Percentiles rank a stretch among this genome's conserved stretches.
These are phyloP conservation scores for Protosalanx chinensis DNA, from an alignment of 2,797 vertebrate species.

Conservation along the genomic window DNA sequence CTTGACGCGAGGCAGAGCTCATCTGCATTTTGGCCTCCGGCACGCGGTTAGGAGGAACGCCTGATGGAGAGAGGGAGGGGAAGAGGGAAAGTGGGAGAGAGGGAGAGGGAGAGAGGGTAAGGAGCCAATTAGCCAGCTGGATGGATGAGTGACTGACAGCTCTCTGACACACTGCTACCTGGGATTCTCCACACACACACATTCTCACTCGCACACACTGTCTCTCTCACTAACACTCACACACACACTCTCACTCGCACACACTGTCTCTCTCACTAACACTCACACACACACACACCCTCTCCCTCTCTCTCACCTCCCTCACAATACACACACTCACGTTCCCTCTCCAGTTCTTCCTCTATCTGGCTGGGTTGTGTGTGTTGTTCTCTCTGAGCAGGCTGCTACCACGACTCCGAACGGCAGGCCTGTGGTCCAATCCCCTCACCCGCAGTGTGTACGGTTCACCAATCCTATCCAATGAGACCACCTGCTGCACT, in stretches of 20 bases:
- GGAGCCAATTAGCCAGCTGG: constrained; percentile 99
- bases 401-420: neutral
- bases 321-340: too few relatives aligned
- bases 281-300: constrained; percentile 66
- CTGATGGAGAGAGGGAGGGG: constrained; percentile 86
- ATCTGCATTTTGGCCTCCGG: constrained; percentile 99
- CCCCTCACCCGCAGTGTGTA: neutral
- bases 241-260: neutral
- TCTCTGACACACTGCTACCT: constrained; percentile 84
- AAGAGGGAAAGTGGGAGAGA: constrained; percentile 31
- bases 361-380: constrained; percentile 3
- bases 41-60: constrained; percentile 99
- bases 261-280: constrained; percentile 55
- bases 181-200: constrained; percentile 74
- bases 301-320: constrained; percentile 92
- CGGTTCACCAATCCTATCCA: neutral
- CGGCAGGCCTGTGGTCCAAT: constrained; percentile 1
- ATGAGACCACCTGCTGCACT: neutral
- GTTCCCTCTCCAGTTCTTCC: constrained; percentile 69
- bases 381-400: neutral
- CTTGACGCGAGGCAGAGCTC: constrained; percentile 75
- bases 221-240: constrained; percentile 18
- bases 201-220: constrained; percentile 32
- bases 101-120: constrained; percentile 76
- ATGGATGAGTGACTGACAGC: constrained; percentile 99